These are phyloP conservation scores for Meles meles DNA, from an alignment of 2,113 vertebrate genomes.

Conservation along the genomic window DNA sequence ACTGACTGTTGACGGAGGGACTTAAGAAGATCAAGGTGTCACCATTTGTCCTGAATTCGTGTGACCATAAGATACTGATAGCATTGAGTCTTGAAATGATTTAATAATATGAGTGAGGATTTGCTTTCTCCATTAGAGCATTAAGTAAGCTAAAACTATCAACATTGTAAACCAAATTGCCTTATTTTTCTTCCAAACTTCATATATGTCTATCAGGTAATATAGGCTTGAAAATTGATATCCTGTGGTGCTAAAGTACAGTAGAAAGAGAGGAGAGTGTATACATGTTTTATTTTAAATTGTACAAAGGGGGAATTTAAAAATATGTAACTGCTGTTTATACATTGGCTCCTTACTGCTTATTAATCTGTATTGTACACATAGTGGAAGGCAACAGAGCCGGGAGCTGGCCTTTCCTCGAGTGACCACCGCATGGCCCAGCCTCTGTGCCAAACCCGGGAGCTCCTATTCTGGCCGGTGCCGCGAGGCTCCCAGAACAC, in stretches of 20 bases:
- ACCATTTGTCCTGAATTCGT: constrained; percentile 76
- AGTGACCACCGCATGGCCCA: constrained; percentile 51
- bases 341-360: constrained; percentile 91
- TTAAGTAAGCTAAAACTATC: constrained; percentile 89
- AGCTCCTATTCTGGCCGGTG: constrained; percentile 76
- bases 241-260: constrained; percentile 96
- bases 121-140: constrained; percentile 87
- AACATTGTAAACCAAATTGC: constrained; percentile 93
- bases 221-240: constrained; percentile 92
- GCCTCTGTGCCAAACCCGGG: constrained; percentile 71
- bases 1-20: constrained; percentile 75
- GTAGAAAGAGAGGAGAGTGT: constrained; percentile 87
- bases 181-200: constrained; percentile 93
- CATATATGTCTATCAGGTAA: constrained; percentile 92
- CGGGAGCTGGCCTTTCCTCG: constrained; percentile 77
- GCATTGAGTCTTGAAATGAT: constrained; percentile 78
- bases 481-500: constrained; percentile 63
- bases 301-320: constrained; percentile 90
- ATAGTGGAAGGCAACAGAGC: constrained; percentile 78
- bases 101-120: constrained; percentile 80
- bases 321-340: constrained; percentile 90
- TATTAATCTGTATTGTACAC: constrained; percentile 92
- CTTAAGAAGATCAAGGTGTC: constrained; percentile 78
- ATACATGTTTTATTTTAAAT: constrained; percentile 93
- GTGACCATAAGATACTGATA: constrained; percentile 79